phyloP scores from a whole-genome alignment of 2,888 invertebrate species.

The Drosophila rellima region DNA sequence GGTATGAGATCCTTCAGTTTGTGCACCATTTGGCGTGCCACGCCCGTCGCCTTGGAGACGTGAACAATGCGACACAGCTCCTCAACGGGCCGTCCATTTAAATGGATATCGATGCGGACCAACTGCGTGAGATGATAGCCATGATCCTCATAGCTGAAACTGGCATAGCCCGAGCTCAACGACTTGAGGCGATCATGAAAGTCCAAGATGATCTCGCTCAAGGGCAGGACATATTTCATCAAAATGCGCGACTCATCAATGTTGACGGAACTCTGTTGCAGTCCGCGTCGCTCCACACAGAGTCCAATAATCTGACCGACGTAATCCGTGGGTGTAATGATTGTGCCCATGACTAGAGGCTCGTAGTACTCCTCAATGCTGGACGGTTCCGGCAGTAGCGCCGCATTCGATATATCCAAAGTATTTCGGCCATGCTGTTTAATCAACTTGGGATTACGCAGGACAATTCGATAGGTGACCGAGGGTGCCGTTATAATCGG shows the following conservation, averaged over 20 bases:
- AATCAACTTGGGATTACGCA: slow-evolving; percentile 91
- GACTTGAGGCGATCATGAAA: slow-evolving; percentile 97
- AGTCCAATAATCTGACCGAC: slow-evolving; percentile 90
- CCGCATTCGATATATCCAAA: slow-evolving; percentile 91
- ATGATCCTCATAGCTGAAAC: slow-evolving; percentile 96
- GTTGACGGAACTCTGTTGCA: slow-evolving; percentile 88
- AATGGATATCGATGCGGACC: slow-evolving; percentile 89
- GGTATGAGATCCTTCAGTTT: slow-evolving; percentile 95
- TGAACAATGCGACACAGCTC: slow-evolving; percentile 95
- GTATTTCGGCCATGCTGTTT: slow-evolving; percentile 88
- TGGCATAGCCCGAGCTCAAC: slow-evolving; percentile 96
- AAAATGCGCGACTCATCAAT: slow-evolving; percentile 94
- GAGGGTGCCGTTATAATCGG: slow-evolving; percentile 94
- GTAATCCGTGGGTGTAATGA: slow-evolving; percentile 93
- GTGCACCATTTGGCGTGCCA: slow-evolving; percentile 90
- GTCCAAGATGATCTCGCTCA: slow-evolving; percentile 97
- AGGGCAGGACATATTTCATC: slow-evolving; percentile 93
- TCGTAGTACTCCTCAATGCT: slow-evolving; percentile 92
- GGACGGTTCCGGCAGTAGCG: slow-evolving; percentile 89
- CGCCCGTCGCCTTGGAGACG: slow-evolving; percentile 88
- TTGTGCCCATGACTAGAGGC: slow-evolving; percentile 94
- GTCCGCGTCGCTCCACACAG: slow-evolving; percentile 91
- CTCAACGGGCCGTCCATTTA: slow-evolving; percentile 93
- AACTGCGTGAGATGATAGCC: slow-evolving; percentile 93
- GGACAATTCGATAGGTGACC: slow-evolving; percentile 92